These are phyloP conservation scores for Agrotis segetum DNA, from an alignment of 2,888 invertebrate genomes.

Conservation along the genomic window DNA sequence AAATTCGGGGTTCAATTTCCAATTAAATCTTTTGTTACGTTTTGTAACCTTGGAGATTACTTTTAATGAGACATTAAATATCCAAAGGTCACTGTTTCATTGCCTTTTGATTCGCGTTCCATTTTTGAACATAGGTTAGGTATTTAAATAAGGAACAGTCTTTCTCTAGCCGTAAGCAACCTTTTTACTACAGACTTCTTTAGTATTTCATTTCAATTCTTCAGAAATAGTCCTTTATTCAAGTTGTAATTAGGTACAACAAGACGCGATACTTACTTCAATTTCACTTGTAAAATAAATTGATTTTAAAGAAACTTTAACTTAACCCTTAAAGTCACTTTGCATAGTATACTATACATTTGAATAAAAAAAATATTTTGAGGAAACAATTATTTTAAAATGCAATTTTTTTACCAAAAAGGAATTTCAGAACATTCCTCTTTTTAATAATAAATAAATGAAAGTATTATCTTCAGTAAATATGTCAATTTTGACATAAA, in stretches of 20 bases:
- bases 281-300: slow-evolving; percentile 9
- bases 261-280: slow-evolving; percentile 5
- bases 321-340: too few species aligned
- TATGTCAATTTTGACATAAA: too few species aligned
- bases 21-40: slow-evolving; percentile 49
- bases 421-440: too few species aligned
- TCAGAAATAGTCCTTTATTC: not conserved
- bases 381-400: too few species aligned
- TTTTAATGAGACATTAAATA: slow-evolving; percentile 16
- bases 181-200: slow-evolving; percentile 13
- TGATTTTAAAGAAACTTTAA: slow-evolving; percentile 9
- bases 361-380: too few species aligned
- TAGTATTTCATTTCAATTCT: not conserved
- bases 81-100: not conserved
- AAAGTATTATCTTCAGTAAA: too few species aligned
- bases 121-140: not conserved
- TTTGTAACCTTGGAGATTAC: slow-evolving; percentile 15
- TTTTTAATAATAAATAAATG: too few species aligned
- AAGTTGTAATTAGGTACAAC: slow-evolving; percentile 14
- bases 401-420: too few species aligned
- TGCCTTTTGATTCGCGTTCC: not conserved
- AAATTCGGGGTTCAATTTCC: slow-evolving; percentile 43
- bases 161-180: not conserved
- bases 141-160: not conserved
- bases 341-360: too few species aligned